phyloP scores from a whole-genome alignment of 2,888 invertebrate genomes.

The Caenorhabditis sp. region DNA sequence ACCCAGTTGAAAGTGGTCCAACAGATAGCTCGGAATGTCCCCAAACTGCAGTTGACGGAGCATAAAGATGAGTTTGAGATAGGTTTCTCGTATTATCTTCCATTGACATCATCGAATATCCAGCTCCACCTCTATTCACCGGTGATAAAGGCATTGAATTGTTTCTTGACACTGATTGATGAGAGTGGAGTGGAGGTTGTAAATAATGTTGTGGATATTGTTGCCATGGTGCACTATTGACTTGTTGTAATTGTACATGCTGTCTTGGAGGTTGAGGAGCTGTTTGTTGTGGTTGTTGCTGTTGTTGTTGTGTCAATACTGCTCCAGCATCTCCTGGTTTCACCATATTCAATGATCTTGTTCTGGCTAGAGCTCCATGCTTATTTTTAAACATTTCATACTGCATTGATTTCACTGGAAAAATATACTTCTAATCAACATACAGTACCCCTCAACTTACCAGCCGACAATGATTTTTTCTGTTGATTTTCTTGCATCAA shows the following conservation, averaged over 20 bases:
- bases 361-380: conserved; percentile 49
- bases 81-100: neutral
- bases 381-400: conserved; percentile 49
- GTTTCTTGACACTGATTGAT: conserved; percentile 13
- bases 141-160: conserved; percentile 37
- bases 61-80: conserved; percentile 45
- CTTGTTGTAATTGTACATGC: conserved; percentile 22
- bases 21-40: conserved; percentile 58
- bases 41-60: conserved; percentile 64
- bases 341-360: conserved; percentile 56
- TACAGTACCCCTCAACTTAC: conserved; percentile 9
- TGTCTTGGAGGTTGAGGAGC: neutral
- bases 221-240: conserved; percentile 38
- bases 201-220: conserved; percentile 7
- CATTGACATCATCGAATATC: neutral
- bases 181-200: neutral
- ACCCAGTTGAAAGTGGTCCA: conserved; percentile 50
- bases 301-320: neutral
- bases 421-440: neutral
- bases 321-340: conserved; percentile 1
- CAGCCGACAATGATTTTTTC: conserved; percentile 41
- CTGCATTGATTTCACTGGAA: conserved; percentile 59
- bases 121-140: conserved; percentile 7
- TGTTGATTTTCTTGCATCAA: conserved; percentile 55
- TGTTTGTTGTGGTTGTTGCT: neutral